A percentile compares a stretch with the other conserved stretches of the same genome.
Evolutionary conservation across 2,888 invertebrate genomes (phyloP).

Genomic region (Drosophila mimica): DNA sequence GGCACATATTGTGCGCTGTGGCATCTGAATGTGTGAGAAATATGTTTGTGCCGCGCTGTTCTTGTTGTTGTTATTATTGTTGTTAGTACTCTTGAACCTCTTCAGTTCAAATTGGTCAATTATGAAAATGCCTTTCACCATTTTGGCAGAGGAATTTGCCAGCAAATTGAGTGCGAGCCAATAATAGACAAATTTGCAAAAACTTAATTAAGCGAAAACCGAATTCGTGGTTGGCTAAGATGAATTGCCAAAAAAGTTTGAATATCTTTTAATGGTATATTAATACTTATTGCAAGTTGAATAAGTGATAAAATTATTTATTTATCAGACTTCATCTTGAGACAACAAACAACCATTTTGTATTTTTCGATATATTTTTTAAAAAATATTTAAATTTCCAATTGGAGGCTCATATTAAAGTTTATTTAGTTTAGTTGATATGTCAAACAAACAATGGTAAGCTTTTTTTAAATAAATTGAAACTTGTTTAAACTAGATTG

Average conservation of each 20-base stretch:
- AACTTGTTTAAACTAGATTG: too few species aligned
- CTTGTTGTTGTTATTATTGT: background rate
- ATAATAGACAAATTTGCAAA: constrained; percentile 35
- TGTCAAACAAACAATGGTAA: too few species aligned
- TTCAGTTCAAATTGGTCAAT: constrained; percentile 57
- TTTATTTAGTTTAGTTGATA: too few species aligned
- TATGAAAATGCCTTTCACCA: constrained; percentile 52
- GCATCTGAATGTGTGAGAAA: constrained; percentile 52
- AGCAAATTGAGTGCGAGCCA: constrained; percentile 8
- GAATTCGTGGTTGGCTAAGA: background rate
- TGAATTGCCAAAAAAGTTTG: constrained; percentile 15
- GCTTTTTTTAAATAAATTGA: too few species aligned
- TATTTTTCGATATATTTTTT: too few species aligned
- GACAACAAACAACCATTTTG: background rate
- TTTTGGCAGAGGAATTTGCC: constrained; percentile 1
- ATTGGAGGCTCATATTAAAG: background rate
- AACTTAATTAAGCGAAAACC: constrained; percentile 28
- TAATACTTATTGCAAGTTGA: background rate
- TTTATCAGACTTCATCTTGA: too few species aligned
- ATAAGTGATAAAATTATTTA: background rate
- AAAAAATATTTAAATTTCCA: background rate
- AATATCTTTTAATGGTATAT: background rate
- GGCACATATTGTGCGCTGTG: constrained; percentile 24
- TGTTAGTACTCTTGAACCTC: constrained; percentile 28
- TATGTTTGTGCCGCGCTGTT: constrained; percentile 35